A percentile compares a stretch with the other conserved stretches of the same genome.
Evolutionary conservation across 2,113 vertebrate species (phyloP).

Genomic region (Aspidoscelis tigris): DNA sequence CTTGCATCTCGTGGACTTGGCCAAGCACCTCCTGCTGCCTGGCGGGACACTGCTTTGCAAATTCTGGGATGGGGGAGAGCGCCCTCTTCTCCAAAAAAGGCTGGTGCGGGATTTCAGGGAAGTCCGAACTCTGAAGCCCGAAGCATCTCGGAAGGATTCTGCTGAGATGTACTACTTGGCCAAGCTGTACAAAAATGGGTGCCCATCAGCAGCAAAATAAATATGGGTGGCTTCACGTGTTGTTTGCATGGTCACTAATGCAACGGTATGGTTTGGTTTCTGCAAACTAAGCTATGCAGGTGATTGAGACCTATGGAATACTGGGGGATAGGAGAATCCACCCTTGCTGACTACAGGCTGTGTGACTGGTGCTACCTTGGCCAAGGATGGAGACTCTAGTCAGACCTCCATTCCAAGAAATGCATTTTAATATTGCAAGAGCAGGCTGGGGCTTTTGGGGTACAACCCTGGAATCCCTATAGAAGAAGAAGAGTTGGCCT

Average conservation of each 20-base stretch:
- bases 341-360: too few relatives aligned
- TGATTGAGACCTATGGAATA: too few relatives aligned
- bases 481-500: too few relatives aligned
- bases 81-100: slow-evolving; percentile 74
- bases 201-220: background rate
- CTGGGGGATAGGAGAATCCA: too few relatives aligned
- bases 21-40: slow-evolving; percentile 75
- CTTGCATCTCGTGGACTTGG: slow-evolving; percentile 79
- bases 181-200: slow-evolving; percentile 67
- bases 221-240: background rate
- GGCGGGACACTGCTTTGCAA: slow-evolving; percentile 89
- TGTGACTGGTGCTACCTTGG: too few relatives aligned
- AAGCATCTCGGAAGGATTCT: slow-evolving; percentile 90
- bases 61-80: slow-evolving; percentile 88
- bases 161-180: slow-evolving; percentile 88
- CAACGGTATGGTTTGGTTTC: background rate
- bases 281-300: too few relatives aligned
- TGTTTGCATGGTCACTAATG: background rate
- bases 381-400: too few relatives aligned
- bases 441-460: too few relatives aligned
- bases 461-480: too few relatives aligned
- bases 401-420: too few relatives aligned
- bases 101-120: slow-evolving; percentile 79
- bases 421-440: too few relatives aligned
- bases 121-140: slow-evolving; percentile 84